Base-by-base conservation (phyloP, 1,140 invertebrate genomes). In the Pristionchus pacificus region DNA sequence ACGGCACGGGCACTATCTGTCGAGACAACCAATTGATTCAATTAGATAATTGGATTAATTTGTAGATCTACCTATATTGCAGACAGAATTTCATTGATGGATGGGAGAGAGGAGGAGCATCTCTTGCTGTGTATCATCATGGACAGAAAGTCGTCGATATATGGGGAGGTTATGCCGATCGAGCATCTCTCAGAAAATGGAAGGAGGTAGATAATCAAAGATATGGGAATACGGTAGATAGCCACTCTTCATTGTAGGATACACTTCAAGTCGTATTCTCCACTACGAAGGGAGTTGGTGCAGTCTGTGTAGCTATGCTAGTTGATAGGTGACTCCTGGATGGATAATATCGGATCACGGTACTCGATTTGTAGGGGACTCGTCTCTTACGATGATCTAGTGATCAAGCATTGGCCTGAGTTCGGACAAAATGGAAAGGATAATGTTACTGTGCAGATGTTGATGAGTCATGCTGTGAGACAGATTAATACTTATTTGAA, bases 141-240 rank as follows among this genome's bases (percentile, higher is more conserved):
- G 71, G 74, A 70, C 30, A 72, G 59, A 68, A 79, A 19, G 79
- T 85, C 24, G 82, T 84, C 13, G 81, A 85, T 71, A 29, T 85
- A 29, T 85, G 83, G 83, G 85, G 85, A 55, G 85, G 85, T 29
- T 86, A 80, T 66, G 80, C 84, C 6, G 84, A 86, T 60, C 70
- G 57, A 38, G 62, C 70, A 71, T 59, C 70, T 14, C 57, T 62
- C 6, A 57, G 73, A 6, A 62, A 68, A 58, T 81, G 78, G 78
- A 62, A 65, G 13, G 55, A 71, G 55, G 68, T 70, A 38, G 29
- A 60, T 60, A 61, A 61, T 29, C 19, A 3, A 6, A 15, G 28
- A 63, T 13, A 63, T 24, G 31, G 2, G 14, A 63, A 2, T 1
- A 63, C 27, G 19, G 31, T 3, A 29, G 30, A 63, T 63, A 29